phyloP scores from a whole-genome alignment of 2,797 vertebrate genomes.

The Gallinago nigripennis region DNA sequence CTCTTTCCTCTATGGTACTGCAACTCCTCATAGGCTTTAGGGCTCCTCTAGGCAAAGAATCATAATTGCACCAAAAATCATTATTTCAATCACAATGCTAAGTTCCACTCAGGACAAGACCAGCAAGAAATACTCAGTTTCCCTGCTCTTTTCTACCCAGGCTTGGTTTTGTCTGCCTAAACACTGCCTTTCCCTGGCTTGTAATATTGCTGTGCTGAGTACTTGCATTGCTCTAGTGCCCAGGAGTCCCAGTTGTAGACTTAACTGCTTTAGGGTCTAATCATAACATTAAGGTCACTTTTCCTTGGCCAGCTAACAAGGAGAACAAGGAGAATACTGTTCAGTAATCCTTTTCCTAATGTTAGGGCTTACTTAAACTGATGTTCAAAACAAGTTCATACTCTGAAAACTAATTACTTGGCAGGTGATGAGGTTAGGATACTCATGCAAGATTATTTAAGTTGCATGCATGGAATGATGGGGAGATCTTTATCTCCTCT shows the following conservation, averaged over 20 bases:
- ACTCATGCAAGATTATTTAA: neutral
- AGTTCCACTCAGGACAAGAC: constrained; percentile 3
- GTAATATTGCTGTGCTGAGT: neutral
- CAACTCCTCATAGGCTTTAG: constrained; percentile 34
- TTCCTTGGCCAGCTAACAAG: neutral
- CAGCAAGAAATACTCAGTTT: constrained; percentile 1
- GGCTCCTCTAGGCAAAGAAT: constrained; percentile 50
- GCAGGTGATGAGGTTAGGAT: neutral
- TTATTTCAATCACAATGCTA: neutral
- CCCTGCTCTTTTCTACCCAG: neutral
- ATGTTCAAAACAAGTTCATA: neutral
- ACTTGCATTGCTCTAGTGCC: neutral
- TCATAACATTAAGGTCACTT: neutral
- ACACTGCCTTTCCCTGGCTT: neutral
- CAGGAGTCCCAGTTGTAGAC: neutral
- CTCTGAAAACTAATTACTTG: neutral
- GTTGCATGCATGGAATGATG: neutral
- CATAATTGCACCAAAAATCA: constrained; percentile 17
- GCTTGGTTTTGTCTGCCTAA: neutral
- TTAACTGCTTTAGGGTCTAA: neutral
- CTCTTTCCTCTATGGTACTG: constrained; percentile 28
- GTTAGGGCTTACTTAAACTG: neutral
- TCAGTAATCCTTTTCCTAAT: neutral
- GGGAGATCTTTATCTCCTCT: neutral
- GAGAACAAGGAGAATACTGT: neutral